Percentiles rank a stretch among this genome's conserved stretches.
These are phyloP conservation scores for Fissipunctia ypsillon DNA, from an alignment of 2,888 invertebrate genomes.

Conservation along the genomic window DNA sequence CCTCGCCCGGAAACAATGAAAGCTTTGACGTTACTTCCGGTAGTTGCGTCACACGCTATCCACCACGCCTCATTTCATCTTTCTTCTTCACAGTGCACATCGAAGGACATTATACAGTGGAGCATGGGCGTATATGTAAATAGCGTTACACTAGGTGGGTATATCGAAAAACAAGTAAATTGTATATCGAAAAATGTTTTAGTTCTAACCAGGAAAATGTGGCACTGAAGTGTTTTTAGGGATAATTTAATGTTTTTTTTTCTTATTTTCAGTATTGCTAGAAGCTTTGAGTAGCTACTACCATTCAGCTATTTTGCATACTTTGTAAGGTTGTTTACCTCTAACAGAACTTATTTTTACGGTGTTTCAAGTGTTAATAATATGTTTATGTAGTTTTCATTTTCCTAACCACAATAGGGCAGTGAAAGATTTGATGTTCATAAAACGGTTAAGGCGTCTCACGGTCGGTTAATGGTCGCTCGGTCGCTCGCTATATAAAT, in stretches of 20 bases:
- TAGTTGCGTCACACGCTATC: conserved; percentile 75
- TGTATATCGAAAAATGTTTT: background rate
- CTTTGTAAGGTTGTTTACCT: background rate
- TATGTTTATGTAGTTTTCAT: conserved; percentile 28
- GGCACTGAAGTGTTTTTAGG: background rate
- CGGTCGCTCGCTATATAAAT: conserved; percentile 40
- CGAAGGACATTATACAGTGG: conserved; percentile 61
- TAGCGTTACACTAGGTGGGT: background rate
- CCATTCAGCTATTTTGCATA: background rate
- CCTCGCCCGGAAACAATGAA: conserved; percentile 78
- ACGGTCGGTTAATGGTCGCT: conserved; percentile 32
- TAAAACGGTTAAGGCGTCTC: conserved; percentile 43
- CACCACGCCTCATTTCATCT: conserved; percentile 80
- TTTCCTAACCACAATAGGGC: conserved; percentile 12
- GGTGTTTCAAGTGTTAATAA: background rate
- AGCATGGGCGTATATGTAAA: conserved; percentile 36
- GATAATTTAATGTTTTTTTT: conserved; percentile 2
- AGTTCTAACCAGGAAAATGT: background rate
- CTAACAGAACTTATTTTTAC: background rate
- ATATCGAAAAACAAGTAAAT: background rate
- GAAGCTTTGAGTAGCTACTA: background rate
- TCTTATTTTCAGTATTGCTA: background rate
- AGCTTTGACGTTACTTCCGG: conserved; percentile 85
- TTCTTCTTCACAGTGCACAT: conserved; percentile 73
- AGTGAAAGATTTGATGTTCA: conserved; percentile 60